phyloP scores from a whole-genome alignment of 2,888 invertebrate genomes.

The Drosophila melanosoma region DNA sequence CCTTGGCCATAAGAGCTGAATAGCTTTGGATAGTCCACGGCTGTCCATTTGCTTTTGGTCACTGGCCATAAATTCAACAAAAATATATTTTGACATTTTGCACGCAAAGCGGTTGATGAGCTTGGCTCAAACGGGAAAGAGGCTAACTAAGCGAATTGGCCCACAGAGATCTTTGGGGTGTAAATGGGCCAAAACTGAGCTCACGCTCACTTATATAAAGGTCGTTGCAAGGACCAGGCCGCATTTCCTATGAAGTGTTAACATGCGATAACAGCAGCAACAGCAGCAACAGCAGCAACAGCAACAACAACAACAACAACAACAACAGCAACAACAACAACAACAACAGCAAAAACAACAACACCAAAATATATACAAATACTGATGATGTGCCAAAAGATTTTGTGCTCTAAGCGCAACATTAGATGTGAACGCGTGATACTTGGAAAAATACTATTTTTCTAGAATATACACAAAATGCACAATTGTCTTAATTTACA shows the following conservation, averaged over 20 bases:
- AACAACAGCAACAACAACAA: not conserved
- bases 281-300: conserved; percentile 35
- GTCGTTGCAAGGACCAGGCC: conserved; percentile 73
- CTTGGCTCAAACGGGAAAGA: conserved; percentile 11
- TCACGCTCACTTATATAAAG: conserved; percentile 56
- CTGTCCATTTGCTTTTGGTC: conserved; percentile 48
- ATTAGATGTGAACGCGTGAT: conserved; percentile 19
- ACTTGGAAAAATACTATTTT: not conserved
- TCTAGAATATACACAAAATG: not conserved
- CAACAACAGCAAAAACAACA: too few species aligned
- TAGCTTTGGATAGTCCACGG: conserved; percentile 32
- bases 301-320: conserved; percentile 50
- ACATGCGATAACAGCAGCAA: conserved; percentile 71
- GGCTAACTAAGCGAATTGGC: conserved; percentile 68
- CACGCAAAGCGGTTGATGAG: conserved; percentile 63
- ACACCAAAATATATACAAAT: conserved; percentile 62
- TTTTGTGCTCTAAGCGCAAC: not conserved
- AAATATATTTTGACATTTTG: conserved; percentile 80
- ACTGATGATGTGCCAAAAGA: conserved; percentile 39
- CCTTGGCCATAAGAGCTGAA: conserved; percentile 40
- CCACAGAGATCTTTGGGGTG: conserved; percentile 41
- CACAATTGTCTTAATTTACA: not conserved
- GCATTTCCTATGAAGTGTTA: conserved; percentile 79
- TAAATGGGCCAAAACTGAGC: conserved; percentile 42
- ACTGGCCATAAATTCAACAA: conserved; percentile 77